A percentile compares a stretch with the other conserved stretches of the same genome.
phyloP scores from a whole-genome alignment of 2,888 invertebrate species.

The Sisyra nigra region DNA sequence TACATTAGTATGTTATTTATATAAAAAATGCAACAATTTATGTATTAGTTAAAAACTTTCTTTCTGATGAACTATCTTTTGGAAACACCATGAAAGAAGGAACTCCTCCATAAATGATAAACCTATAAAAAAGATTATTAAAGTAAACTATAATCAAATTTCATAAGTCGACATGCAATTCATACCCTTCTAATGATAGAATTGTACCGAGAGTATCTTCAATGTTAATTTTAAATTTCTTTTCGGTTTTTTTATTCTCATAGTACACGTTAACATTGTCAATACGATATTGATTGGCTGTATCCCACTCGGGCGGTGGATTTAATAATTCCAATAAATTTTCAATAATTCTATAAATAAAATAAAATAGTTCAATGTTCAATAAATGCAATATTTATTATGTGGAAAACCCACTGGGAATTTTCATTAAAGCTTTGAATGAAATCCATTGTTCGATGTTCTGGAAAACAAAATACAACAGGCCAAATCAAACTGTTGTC shows the following conservation, averaged over 20 bases:
- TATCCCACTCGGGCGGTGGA: conserved; percentile 58
- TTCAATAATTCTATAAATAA: conserved; percentile 32
- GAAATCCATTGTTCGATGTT: conserved; percentile 74
- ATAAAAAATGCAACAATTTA: conserved; percentile 9
- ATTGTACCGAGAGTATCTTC: conserved; percentile 39
- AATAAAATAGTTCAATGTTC: conserved; percentile 8
- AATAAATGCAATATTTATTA: conserved; percentile 8
- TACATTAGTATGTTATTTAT: too few relatives aligned
- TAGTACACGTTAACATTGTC: conserved; percentile 52
- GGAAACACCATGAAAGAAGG: conserved; percentile 47
- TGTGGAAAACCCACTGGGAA: conserved; percentile 33
- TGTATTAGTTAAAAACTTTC: conserved; percentile 35
- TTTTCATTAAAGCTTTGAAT: conserved; percentile 67
- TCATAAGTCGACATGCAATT: conserved; percentile 6
- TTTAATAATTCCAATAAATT: conserved; percentile 50
- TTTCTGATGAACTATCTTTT: conserved; percentile 37
- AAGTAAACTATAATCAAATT: conserved; percentile 7
- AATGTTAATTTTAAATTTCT: conserved; percentile 39
- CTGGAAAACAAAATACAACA: conserved; percentile 76
- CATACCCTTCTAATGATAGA: conserved; percentile 37
- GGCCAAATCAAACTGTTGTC: conserved; percentile 63
- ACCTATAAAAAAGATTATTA: conserved; percentile 26
- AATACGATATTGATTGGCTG: conserved; percentile 40
- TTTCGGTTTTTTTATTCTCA: conserved; percentile 44
- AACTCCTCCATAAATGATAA: conserved; percentile 43